Evolutionary conservation across 2,113 vertebrate genomes (phyloP).

Genomic region (Mastomys coucha): DNA sequence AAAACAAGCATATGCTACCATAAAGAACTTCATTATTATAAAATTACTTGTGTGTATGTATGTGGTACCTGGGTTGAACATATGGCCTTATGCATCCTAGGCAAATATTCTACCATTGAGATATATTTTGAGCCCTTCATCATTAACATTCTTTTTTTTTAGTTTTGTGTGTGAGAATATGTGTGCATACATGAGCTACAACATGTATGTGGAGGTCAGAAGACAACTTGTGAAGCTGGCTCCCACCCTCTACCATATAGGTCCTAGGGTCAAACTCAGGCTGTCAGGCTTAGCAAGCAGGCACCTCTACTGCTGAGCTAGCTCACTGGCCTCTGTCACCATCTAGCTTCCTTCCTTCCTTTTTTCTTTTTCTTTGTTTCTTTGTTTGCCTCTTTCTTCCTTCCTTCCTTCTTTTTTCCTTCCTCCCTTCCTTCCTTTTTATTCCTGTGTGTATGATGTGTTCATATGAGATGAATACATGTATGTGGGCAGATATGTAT

Average conservation of each 20-base stretch:
- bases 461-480: not conserved
- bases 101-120: not conserved
- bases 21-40: not conserved
- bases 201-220: not conserved
- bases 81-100: not conserved
- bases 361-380: too few relatives aligned
- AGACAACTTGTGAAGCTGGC: not conserved
- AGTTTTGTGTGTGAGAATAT: not conserved
- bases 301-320: not conserved
- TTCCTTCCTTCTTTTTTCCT: too few relatives aligned
- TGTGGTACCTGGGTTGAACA: not conserved
- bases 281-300: not conserved
- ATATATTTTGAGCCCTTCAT: not conserved
- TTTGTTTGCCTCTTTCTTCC: not conserved
- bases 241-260: too few relatives aligned
- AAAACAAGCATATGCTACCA: too few relatives aligned
- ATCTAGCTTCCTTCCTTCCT: not conserved
- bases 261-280: not conserved
- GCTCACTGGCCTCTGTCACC: not conserved
- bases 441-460: not conserved
- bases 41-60: not conserved
- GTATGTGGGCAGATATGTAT: not conserved
- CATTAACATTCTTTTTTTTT: not conserved
- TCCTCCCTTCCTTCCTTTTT: accelerated
- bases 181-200: not conserved